Evolutionary conservation across 2,113 vertebrate genomes (phyloP).

Genomic region (Vidua chalybeata): DNA sequence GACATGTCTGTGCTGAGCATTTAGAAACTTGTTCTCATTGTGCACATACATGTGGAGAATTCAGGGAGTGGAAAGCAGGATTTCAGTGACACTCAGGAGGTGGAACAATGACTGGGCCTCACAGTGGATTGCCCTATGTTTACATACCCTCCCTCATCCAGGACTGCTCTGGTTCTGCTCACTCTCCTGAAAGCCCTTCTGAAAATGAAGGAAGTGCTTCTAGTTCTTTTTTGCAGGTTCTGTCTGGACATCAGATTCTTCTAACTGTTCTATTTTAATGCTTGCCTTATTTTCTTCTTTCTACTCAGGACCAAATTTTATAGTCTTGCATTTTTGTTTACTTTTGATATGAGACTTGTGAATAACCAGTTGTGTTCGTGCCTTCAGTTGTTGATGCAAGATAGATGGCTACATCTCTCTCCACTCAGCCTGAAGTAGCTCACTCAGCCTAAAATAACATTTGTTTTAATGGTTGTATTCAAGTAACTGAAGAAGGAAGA

Average conservation of each 20-base stretch:
- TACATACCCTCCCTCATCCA: not conserved
- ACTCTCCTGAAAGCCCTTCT: not conserved
- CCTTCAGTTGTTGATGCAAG: not conserved
- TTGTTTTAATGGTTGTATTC: constrained; percentile 9
- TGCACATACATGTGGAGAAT: not conserved
- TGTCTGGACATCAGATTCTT: not conserved
- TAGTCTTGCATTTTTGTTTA: not conserved
- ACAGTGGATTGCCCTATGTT: not conserved
- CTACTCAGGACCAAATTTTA: not conserved
- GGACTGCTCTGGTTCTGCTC: not conserved
- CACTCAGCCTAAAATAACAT: constrained; percentile 13
- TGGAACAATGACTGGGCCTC: not conserved
- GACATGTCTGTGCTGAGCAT: not conserved
- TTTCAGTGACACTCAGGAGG: not conserved
- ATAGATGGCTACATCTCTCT: not conserved
- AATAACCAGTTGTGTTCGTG: not conserved
- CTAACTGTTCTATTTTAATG: not conserved
- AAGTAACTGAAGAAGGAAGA: not conserved
- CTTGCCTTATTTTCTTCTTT: not conserved
- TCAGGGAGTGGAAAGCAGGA: not conserved
- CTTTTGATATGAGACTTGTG: not conserved
- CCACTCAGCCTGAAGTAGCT: not conserved
- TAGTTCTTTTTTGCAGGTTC: not conserved
- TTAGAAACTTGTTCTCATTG: not conserved
- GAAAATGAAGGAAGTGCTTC: not conserved